Evolutionary conservation across 2,797 vertebrate genomes (phyloP).

Genomic region (Taenioides sp.): DNA sequence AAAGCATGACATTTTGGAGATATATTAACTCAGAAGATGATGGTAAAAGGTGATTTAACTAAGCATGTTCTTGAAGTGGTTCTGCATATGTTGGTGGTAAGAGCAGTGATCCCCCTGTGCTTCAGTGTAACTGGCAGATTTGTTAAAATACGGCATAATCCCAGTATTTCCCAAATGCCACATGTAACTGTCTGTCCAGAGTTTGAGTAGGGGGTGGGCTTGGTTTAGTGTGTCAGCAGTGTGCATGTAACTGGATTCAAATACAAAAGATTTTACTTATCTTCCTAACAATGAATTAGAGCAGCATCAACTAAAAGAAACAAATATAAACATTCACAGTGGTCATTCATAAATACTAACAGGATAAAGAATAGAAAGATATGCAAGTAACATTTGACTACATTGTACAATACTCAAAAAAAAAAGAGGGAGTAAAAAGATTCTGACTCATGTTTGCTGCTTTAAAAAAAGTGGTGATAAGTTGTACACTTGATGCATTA

Average conservation of each 20-base stretch:
- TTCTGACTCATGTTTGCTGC: no score
- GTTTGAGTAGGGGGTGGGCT: not conserved
- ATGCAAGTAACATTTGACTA: not conserved
- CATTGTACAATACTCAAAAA: no score
- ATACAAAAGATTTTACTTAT: not conserved
- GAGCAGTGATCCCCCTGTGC: not conserved
- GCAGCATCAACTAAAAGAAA: not conserved
- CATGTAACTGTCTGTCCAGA: not conserved
- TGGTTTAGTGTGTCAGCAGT: constrained; percentile 29
- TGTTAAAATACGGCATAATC: constrained; percentile 4
- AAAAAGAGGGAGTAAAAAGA: no score
- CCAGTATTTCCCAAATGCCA: constrained; percentile 1
- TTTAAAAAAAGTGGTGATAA: no score
- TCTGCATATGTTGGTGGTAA: not conserved
- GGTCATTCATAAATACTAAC: not conserved
- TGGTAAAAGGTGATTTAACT: constrained; percentile 19
- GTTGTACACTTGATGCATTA: no score
- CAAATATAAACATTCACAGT: not conserved
- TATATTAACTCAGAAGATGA: constrained; percentile 16
- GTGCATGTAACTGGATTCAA: constrained; percentile 12
- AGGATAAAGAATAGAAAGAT: not conserved
- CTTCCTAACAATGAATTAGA: not conserved
- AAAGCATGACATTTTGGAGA: constrained; percentile 27
- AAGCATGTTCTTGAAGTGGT: not conserved
- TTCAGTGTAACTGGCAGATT: not conserved